Conservation (phyloP, 1,140 invertebrate genomes). For the Diplogasteroides magnus region DNA sequence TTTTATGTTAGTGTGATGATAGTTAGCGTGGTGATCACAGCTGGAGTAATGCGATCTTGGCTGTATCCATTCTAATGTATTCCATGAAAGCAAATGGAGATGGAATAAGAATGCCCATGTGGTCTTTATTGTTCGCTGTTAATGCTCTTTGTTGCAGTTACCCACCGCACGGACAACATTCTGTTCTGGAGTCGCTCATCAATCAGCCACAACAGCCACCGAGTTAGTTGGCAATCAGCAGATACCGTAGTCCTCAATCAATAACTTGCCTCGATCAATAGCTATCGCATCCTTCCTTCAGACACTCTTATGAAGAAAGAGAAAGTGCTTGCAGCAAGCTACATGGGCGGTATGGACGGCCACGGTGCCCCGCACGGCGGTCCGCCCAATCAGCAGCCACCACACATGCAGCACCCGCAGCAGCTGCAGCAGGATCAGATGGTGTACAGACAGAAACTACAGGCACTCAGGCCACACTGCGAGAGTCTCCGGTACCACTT, state of each 20-base stretch:
- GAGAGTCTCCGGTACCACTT: slow-evolving; percentile 14
- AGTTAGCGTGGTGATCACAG: too few relatives aligned
- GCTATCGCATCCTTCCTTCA: too few relatives aligned
- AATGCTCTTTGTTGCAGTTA: too few relatives aligned
- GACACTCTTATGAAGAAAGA: too few relatives aligned
- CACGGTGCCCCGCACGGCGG: not conserved
- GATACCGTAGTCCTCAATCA: too few relatives aligned
- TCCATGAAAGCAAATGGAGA: too few relatives aligned
- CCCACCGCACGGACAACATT: slow-evolving; percentile 3
- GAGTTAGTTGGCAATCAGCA: not conserved
- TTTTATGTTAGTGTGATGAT: too few relatives aligned
- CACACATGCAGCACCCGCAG: slow-evolving; percentile 6
- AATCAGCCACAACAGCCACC: slow-evolving; percentile 28
- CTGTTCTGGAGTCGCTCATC: slow-evolving; percentile 30
- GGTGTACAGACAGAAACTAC: slow-evolving; percentile 21
- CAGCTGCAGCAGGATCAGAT: slow-evolving; percentile 17
- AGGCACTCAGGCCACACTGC: slow-evolving; percentile 10
- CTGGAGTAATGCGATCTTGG: too few relatives aligned
- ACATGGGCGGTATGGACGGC: slow-evolving; percentile 4
- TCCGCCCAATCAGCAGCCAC: not conserved
- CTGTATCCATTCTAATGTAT: too few relatives aligned
- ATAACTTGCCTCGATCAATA: too few relatives aligned
- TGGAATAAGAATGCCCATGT: too few relatives aligned
- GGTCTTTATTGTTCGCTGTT: too few relatives aligned
- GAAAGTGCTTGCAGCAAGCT: slow-evolving; percentile 1